Evolutionary conservation across 2,888 invertebrate genomes (phyloP).

Genomic region (Ophion slaviceki): DNA sequence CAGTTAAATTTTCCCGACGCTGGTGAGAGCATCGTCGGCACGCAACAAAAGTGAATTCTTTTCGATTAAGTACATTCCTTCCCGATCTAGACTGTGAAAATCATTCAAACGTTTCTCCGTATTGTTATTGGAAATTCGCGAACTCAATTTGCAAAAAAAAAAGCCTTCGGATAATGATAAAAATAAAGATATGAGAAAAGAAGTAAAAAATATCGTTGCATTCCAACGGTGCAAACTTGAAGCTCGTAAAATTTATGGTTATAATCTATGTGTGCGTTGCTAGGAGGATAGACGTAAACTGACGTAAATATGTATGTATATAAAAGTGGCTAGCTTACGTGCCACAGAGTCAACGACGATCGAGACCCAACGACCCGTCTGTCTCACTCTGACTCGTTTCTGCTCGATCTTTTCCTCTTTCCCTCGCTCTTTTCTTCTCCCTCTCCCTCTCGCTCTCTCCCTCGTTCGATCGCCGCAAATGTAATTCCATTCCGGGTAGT

Average conservation of each 20-base stretch:
- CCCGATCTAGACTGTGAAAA: too few species aligned
- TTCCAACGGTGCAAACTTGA: constrained; percentile 29
- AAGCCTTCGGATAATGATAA: too few species aligned
- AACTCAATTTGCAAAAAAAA: too few species aligned
- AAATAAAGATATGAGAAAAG: too few species aligned
- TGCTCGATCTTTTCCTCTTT: constrained; percentile 1
- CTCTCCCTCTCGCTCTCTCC: constrained; percentile 29
- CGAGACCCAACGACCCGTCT: constrained; percentile 45
- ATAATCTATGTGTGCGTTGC: constrained; percentile 31
- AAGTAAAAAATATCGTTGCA: neutral
- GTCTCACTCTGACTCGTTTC: constrained; percentile 44
- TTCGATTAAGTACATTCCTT: too few species aligned
- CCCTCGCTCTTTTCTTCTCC: neutral
- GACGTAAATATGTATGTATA: too few species aligned
- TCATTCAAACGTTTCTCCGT: too few species aligned
- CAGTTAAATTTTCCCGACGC: too few species aligned
- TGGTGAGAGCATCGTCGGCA: too few species aligned
- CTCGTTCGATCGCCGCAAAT: constrained; percentile 61
- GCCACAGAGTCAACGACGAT: constrained; percentile 45
- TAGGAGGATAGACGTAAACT: constrained; percentile 24
- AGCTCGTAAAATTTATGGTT: constrained; percentile 66
- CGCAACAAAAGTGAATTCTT: too few species aligned
- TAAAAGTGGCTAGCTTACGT: constrained; percentile 14
- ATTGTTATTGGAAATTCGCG: too few species aligned
- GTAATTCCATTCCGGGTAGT: constrained; percentile 64